Evolutionary conservation across 2,888 invertebrate species (phyloP), one percentile per base, ranked within the genome.

Genomic region (Bibio marci): DNA sequence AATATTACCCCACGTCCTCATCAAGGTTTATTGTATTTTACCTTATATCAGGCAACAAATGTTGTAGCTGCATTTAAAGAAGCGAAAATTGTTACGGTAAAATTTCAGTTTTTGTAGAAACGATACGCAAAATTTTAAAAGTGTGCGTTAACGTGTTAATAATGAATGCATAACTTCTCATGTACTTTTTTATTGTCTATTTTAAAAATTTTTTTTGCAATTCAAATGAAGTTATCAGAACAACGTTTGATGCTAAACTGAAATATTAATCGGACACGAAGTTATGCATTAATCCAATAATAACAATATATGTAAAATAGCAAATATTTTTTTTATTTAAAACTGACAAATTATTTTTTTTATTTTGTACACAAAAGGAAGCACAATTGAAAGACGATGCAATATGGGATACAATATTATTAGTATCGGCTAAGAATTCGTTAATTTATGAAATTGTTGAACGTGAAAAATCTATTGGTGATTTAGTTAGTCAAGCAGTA

Each of bases 361-460:
- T 2, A 27, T 26, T 38, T 3, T 15, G 12, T 1, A 28, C 15
- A 13, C 11, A 27, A 7, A 31, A 37, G 76, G 69, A 71, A 44
- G 67, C 65, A 39, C 78, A 76, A 51, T 53, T 81, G 22, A 57
- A 62, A 3, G 69, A 25, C 14, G 31, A 35, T 31, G 40, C 31
- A 2, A 15, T 10, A 38, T 82, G 87, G 70, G 80, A 83, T 42
- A 64, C 68, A 10, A 72, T 78, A 31, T 65, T 88, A 42, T 71
- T 88, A 49, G 82, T 80, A 49, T 80, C 87, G 0, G 88, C 88
- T 0, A 80, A 76, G 52, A 82, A 86, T 53, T 85, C 87, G 13
- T 67, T 86, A n/a, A 74, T 90, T 44, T 92, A 80, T 59, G 81
- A 87, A 53, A 73, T 85, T 37, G 81, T 91, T 43, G 78, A 81